These are phyloP conservation scores for Nymphalis c-album DNA, from an alignment of 2,888 invertebrate genomes.

Conservation along the genomic window DNA sequence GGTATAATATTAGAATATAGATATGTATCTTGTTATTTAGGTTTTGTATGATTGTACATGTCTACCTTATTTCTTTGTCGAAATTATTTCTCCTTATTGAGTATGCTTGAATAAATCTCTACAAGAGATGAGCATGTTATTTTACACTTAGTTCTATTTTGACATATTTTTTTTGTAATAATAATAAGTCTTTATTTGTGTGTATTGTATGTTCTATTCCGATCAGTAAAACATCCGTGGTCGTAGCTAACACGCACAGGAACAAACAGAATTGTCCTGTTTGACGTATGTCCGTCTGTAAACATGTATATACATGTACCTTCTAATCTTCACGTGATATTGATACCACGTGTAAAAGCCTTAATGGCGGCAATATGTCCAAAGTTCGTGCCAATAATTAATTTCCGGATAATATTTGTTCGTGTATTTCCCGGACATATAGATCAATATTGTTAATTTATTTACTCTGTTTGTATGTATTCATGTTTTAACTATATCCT, in stretches of 20 bases:
- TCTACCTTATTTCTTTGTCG: too few species aligned
- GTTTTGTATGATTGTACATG: too few species aligned
- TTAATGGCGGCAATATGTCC: constrained; percentile 17
- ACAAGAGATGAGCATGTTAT: too few species aligned
- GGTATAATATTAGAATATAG: too few species aligned
- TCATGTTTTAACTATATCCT: not conserved
- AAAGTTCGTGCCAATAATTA: constrained; percentile 8
- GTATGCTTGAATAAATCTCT: too few species aligned
- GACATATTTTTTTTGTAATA: too few species aligned
- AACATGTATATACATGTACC: constrained; percentile 51
- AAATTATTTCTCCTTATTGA: too few species aligned
- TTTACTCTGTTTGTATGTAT: not conserved
- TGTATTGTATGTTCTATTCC: too few species aligned
- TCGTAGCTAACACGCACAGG: constrained; percentile 44
- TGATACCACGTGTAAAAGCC: constrained; percentile 14
- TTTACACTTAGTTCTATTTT: too few species aligned
- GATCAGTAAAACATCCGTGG: constrained; percentile 40
- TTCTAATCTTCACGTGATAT: constrained; percentile 21
- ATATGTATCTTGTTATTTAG: too few species aligned
- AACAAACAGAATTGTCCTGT: constrained; percentile 69
- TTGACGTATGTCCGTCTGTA: constrained; percentile 53
- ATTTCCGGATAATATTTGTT: constrained; percentile 6
- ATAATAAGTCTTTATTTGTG: too few species aligned
- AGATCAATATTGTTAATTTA: not conserved
- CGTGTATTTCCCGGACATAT: not conserved